Base-by-base conservation (phyloP, 2,888 invertebrate genomes). In the Actias luna region DNA sequence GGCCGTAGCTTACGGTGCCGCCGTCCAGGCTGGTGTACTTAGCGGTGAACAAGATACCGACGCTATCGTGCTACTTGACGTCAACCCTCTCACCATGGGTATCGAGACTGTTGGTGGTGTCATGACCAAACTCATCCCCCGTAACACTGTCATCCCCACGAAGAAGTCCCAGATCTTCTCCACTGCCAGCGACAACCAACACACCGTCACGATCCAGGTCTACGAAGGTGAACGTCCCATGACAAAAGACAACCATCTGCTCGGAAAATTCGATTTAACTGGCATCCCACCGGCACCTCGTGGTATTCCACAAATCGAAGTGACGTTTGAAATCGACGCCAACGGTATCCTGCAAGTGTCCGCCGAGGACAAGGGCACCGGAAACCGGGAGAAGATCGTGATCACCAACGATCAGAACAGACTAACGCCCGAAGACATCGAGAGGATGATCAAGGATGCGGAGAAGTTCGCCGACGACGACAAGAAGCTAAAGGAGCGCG, bases 61-160 rank as follows among this genome's bases (percentile, higher is more conserved):
- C 75, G 99, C 99, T 63, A 96, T 99, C 73, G 98, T 99, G 0
- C 94, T 99, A 66, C 94, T 99, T 69, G 99, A 99, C 87, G 99
- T 99, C 62, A 99, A 99, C 88, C 99, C 99, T 73, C 94, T 99
- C 70, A 99, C 99, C 70, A 95, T 99, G 96, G 99, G 99, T 91
- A 99, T 99, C 82, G 99, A 99, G 92, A 99, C 99, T 52, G 99
- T 99, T 59, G 99, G 99, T 69, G 99, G 99, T 73, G 99, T 99
- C 35, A 99, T 99, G 99, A 99, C 99, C 74, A 99, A 99, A 86
- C 94, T 99, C 63, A 99, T 99, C 84, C 97, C 98, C 62, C 94
- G 99, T 77, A 99, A 99, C 94, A 99, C 99, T 31, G 99, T 99
- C 69, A 99, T 99, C 80, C 99, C 99, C 35, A 99, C 99, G 62